Evolutionary conservation across 2,888 invertebrate genomes (phyloP).

Genomic region (Apeira syringaria): DNA sequence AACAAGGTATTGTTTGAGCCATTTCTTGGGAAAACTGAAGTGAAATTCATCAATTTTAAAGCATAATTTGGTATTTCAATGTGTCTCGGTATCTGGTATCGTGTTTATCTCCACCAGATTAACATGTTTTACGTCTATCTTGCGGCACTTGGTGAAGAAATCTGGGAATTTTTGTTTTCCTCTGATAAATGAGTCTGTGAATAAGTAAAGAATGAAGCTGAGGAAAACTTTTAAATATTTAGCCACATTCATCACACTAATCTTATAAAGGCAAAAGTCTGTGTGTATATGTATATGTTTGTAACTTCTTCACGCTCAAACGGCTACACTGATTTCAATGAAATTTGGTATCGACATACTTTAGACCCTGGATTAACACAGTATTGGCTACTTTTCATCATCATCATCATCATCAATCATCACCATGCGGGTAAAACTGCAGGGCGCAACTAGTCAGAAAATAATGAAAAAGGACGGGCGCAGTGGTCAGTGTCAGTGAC

Average conservation of each 20-base stretch:
- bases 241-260: constrained; percentile 6
- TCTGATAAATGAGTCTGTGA: constrained; percentile 19
- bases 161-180: constrained; percentile 21
- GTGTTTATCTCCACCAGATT: constrained; percentile 29
- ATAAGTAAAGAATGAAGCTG: constrained; percentile 2
- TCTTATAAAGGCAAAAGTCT: no score
- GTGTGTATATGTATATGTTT: no score
- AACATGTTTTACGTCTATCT: constrained; percentile 13
- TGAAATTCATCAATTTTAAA: constrained; percentile 6
- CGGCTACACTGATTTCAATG: no score
- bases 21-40: constrained; percentile 5
- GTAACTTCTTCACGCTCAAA: no score
- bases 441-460: no score
- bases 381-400: no score
- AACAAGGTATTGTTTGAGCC: constrained; percentile 7
- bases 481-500: no score
- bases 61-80: constrained; percentile 17
- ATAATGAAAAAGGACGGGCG: no score
- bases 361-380: no score
- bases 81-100: constrained; percentile 14
- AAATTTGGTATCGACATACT: no score
- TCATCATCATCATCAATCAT: no score
- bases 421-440: no score
- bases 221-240: constrained; percentile 7
- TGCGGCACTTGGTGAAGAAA: constrained; percentile 22